Conservation (phyloP, 2,797 vertebrate genomes). For the Meda fulgida region DNA sequence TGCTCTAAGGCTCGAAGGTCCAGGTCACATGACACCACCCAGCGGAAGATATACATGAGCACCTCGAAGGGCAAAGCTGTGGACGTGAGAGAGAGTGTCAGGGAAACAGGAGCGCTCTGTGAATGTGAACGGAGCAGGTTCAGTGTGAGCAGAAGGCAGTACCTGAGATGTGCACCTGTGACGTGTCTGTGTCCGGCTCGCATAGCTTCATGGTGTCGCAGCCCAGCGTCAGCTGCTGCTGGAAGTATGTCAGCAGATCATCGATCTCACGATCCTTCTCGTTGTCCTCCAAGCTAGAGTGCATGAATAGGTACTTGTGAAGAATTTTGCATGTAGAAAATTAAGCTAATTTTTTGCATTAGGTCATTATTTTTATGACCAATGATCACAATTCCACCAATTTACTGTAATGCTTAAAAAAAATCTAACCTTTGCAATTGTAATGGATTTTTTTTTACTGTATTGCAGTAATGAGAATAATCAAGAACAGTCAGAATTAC, state of each 20-base stretch:
- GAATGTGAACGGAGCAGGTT: background rate
- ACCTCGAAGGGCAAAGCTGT: conserved; percentile 92
- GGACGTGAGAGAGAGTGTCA: conserved; percentile 30
- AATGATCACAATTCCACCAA: background rate
- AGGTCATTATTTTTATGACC: background rate
- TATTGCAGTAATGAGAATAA: background rate
- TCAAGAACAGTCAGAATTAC: background rate
- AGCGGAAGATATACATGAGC: conserved; percentile 97
- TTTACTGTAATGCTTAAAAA: background rate
- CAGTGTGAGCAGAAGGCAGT: conserved; percentile 35
- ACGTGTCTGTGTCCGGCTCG: conserved; percentile 85
- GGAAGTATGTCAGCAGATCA: conserved; percentile 91
- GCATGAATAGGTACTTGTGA: background rate
- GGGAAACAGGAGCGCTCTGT: background rate
- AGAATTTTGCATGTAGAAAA: background rate
- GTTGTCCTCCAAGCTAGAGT: conserved; percentile 80
- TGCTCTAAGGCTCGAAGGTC: conserved; percentile 95
- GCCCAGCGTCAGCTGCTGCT: conserved; percentile 90
- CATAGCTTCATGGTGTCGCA: conserved; percentile 89
- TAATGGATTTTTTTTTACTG: background rate
- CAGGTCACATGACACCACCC: conserved; percentile 97
- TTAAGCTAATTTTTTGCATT: background rate
- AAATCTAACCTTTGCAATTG: no score
- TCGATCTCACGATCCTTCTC: conserved; percentile 85
- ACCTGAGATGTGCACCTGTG: conserved; percentile 94